Evolutionary conservation across 1,140 invertebrate species (phyloP), one percentile per base, ranked within the genome.

Genomic region (Ceratosolen solmsi): DNA sequence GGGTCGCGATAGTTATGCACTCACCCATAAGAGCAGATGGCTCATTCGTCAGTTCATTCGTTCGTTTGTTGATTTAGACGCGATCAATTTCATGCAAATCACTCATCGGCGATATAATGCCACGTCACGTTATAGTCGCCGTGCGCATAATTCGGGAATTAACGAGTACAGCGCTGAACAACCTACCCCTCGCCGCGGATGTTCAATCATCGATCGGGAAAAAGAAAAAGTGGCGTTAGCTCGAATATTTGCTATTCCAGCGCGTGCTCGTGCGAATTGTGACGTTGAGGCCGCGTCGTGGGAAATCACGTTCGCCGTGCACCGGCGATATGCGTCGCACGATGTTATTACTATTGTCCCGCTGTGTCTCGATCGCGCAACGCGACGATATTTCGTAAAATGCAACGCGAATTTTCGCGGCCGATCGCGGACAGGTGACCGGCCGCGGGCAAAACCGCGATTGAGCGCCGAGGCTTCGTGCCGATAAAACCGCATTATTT

Each of bases 61-160:
- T 27, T 58, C 2, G 79, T 85, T 86, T 85, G 84, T 87, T 87
- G 86, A 87, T 85, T 87, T 84, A 85, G 84, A 56, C 54, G 84
- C 82, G 87, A 87, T 89, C 88, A 88, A 90, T 89, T 89, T 85
- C 84, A 90, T 90, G 89, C 88, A 90, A 90, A 90, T 90, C 86
- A 86, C 84, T 87, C 87, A 87, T 86, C 88, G 87, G 87, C 87
- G 83, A 87, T 86, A 82, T 80, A 77, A 82, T 82, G 75, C 70
- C 27, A n/a, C 51, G 73, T 83, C 74, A 76, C 77, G 72, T 46
- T 27, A n/a, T 17, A 15, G n/a, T 30, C 41, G 1, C 25, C 70
- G 60, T 22, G 60, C 77, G 70, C 51, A 72, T 82, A 78, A 82
- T 82, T 83, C 51, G 74, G 54, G 36, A 75, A 79, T 79, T 49